Percentiles rank a stretch among this genome's conserved stretches.
These are phyloP conservation scores for Eristalis tenax DNA, from an alignment of 2,888 invertebrate genomes.

Conservation along the genomic window DNA sequence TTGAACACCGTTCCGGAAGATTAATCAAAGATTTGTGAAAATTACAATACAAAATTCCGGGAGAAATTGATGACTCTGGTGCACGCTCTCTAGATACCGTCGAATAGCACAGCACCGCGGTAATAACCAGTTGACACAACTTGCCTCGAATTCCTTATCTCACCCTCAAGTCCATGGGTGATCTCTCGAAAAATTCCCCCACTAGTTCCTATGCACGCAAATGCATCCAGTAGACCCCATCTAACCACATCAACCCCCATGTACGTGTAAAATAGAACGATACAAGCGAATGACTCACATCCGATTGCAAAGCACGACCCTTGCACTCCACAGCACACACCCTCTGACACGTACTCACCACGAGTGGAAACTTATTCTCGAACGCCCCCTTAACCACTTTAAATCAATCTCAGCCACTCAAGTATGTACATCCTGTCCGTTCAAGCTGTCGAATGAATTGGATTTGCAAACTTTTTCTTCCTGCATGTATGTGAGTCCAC, in stretches of 20 bases:
- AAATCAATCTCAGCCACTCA: neutral
- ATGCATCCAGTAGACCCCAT: neutral
- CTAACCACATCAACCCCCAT: neutral
- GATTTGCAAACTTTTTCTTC: constrained; percentile 8
- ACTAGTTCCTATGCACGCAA: neutral
- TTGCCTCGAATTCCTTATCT: neutral
- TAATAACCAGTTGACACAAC: no score
- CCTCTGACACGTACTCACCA: neutral
- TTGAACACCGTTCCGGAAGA: no score
- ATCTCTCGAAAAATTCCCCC: neutral
- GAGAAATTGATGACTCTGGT: no score
- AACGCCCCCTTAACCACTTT: neutral
- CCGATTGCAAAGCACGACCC: neutral
- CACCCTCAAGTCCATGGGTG: neutral
- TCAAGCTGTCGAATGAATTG: constrained; percentile 6
- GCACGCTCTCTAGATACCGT: no score
- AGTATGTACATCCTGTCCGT: neutral
- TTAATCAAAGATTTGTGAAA: no score
- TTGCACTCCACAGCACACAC: neutral
- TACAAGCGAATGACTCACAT: neutral
- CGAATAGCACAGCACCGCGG: no score
- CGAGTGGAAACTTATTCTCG: neutral
- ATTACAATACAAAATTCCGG: no score
- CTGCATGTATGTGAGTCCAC: constrained; percentile 8
- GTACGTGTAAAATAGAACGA: no score